A percentile compares a stretch with the other conserved stretches of the same genome.
Conservation (phyloP, 2,888 invertebrate species). For the Calliscelio sp. region DNA sequence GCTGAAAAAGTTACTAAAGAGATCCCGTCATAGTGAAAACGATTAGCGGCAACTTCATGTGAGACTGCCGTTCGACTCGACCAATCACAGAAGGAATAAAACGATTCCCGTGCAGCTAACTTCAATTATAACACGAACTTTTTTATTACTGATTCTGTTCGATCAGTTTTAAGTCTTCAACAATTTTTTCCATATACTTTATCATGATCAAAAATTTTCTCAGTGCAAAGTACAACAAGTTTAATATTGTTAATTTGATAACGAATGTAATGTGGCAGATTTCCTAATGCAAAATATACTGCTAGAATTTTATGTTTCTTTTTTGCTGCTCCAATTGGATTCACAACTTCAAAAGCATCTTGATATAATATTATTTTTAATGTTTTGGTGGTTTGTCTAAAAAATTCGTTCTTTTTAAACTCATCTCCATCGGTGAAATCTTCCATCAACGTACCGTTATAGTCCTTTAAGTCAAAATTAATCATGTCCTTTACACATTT, state of each 20-base stretch:
- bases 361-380: neutral
- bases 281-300: slow-evolving; percentile 77
- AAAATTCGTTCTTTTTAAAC: neutral
- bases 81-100: no score
- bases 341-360: slow-evolving; percentile 79
- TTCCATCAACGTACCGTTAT: neutral
- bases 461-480: neutral
- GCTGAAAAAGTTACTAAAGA: no score
- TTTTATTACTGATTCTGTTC: no score
- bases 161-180: slow-evolving; percentile 75
- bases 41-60: no score
- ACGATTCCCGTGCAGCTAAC: no score
- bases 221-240: slow-evolving; percentile 58
- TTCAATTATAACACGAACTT: no score
- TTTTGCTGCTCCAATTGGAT: slow-evolving; percentile 78
- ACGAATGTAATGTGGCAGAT: slow-evolving; percentile 75
- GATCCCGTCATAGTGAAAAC: no score
- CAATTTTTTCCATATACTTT: slow-evolving; percentile 72
- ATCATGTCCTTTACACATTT: neutral
- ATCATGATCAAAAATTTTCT: slow-evolving; percentile 76
- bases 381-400: neutral
- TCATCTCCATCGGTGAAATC: neutral
- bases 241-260: slow-evolving; percentile 76
- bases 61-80: no score
- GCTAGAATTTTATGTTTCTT: slow-evolving; percentile 78